Conservation (phyloP, 1,140 invertebrate species). For the Lasioglossum baleicum region DNA sequence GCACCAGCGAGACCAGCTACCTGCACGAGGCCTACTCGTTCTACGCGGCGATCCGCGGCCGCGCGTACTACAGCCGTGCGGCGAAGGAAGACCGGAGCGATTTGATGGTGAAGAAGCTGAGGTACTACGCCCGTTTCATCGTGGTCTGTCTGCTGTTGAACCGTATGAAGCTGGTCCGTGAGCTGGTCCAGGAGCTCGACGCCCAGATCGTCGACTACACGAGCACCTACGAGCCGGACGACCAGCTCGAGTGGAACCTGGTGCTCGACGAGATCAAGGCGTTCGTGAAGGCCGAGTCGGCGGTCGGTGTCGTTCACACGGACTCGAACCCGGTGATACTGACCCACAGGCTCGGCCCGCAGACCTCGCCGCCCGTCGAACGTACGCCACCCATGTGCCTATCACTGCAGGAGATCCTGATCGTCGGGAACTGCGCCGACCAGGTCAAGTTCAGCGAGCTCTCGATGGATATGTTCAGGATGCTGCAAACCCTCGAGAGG, state of each 20-base stretch:
- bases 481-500: constrained; percentile 96
- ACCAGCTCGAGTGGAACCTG: constrained; percentile 97
- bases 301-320: constrained; percentile 92
- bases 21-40: constrained; percentile 97
- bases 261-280: constrained; percentile 97
- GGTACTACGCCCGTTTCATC: constrained; percentile 98
- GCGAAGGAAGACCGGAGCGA: constrained; percentile 96
- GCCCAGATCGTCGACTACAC: constrained; percentile 96
- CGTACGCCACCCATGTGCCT: constrained; percentile 92
- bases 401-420: constrained; percentile 95
- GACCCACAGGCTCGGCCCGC: constrained; percentile 91
- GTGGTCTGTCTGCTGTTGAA: constrained; percentile 97
- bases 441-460: constrained; percentile 99
- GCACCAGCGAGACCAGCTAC: constrained; percentile 98
- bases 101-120: constrained; percentile 97
- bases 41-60: constrained; percentile 95
- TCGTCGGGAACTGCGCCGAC: constrained; percentile 95
- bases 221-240: constrained; percentile 96
- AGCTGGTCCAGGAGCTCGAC: constrained; percentile 94
- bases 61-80: constrained; percentile 96
- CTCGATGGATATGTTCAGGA: constrained; percentile 98
- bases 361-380: constrained; percentile 93
- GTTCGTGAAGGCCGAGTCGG: constrained; percentile 95
- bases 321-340: constrained; percentile 90
- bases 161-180: constrained; percentile 95